Evolutionary conservation across 2,797 vertebrate species (phyloP), one percentile per base, ranked within the genome.

Genomic region (Platyrinchus mystaceus): DNA sequence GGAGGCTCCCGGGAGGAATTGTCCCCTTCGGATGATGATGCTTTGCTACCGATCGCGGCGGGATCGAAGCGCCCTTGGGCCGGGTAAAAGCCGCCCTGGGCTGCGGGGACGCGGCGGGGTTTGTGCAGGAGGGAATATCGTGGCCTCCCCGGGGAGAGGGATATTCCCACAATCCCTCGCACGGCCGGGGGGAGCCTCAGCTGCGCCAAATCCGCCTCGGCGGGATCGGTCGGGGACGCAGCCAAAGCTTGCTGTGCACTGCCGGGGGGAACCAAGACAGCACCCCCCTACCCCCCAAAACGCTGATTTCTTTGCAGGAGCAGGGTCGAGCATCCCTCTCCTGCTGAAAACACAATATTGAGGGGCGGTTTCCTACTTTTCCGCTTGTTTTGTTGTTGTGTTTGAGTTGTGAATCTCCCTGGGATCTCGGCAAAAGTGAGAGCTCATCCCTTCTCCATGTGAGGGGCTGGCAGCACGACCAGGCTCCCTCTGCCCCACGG

Each of bases 151-250:
- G 0, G 62, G 86, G 84, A 77, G 23, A 1, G 60, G 84, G 95
- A 96, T 94, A 92, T 93, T 96, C 96, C 95, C 96, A 96, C 83
- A 94, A 93, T 94, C 11, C 93, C 77, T 34, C 7, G 32, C 86
- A 12, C 8, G 7, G 41, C 80, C 16, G 3, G 7, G 16, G 55
- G 90, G 9, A 74, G 41, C 49, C 27, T 55, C 84, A 7, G 81
- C 87, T 70, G 41, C 7, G 14, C 70, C 44, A 4, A 59, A 56
- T 5, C 76, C 11, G 24, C 39, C 63, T 3, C 17, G 2, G 46
- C 12, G 66, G 80, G 66, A 36, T 64, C 66, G 1, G 39, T 82
- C 1, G 11, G 34, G 20, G 70, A 62, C 14, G 63, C 32, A 37
- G 53, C 81, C 4, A 3, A 12, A 70, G 30, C 80, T 15, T 9